Percentiles rank a stretch among this genome's conserved stretches.
Evolutionary conservation across 2,113 vertebrate species (phyloP).

Genomic region (Etheostoma spectabile): DNA sequence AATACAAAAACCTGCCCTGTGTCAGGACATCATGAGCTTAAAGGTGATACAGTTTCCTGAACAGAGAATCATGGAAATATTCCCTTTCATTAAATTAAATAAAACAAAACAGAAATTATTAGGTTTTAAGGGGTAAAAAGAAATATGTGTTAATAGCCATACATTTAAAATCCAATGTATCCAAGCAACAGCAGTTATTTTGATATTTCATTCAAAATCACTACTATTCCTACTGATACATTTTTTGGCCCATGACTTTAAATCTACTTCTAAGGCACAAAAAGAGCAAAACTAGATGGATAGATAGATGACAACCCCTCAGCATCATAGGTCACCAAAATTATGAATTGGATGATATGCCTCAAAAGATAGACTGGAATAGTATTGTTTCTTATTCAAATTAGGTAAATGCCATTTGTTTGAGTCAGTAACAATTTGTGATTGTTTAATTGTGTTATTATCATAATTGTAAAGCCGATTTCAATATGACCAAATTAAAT

Average conservation of each 20-base stretch:
- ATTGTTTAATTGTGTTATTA: not conserved
- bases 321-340: too few relatives aligned
- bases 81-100: too few relatives aligned
- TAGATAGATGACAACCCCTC: not conserved
- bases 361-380: not conserved
- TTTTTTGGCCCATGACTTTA: too few relatives aligned
- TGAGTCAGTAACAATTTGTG: too few relatives aligned
- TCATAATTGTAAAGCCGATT: not conserved
- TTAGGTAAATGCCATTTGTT: not conserved
- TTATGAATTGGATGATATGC: not conserved
- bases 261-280: not conserved
- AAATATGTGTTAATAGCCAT: not conserved
- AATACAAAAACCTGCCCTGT: conserved; percentile 37
- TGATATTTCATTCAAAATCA: too few relatives aligned
- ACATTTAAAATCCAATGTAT: too few relatives aligned
- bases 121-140: not conserved
- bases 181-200: too few relatives aligned
- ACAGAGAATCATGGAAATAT: not conserved
- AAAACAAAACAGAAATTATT: too few relatives aligned
- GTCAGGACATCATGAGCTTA: not conserved
- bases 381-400: not conserved
- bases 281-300: not conserved
- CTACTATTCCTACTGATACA: too few relatives aligned
- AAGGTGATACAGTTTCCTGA: not conserved
- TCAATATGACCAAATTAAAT: too few relatives aligned